Evolutionary conservation across 2,888 invertebrate species (phyloP).

Genomic region (Parnassius smintheus): DNA sequence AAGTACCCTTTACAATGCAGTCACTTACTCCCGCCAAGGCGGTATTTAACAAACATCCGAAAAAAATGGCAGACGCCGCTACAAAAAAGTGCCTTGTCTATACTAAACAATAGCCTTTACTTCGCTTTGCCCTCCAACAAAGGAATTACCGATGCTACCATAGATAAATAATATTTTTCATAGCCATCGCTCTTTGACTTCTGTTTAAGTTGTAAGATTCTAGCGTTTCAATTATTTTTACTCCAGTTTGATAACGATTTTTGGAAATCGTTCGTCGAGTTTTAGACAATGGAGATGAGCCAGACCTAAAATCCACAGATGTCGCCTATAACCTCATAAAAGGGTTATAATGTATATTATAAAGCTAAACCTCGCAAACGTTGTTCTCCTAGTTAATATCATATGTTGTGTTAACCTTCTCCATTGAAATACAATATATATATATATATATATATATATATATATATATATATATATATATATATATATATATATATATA

Average conservation of each 20-base stretch:
- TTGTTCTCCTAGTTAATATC: no score
- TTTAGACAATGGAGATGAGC: no score
- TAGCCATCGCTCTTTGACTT: constrained; percentile 43
- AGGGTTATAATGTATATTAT: no score
- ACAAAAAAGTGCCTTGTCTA: constrained; percentile 54
- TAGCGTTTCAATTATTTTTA: constrained; percentile 31
- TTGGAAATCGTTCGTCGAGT: no score
- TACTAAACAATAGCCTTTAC: constrained; percentile 50
- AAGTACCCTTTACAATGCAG: background rate
- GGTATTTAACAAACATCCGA: constrained; percentile 36
- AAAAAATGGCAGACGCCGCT: constrained; percentile 61
- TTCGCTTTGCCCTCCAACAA: constrained; percentile 53
- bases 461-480: no score
- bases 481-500: no score
- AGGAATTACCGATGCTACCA: constrained; percentile 59
- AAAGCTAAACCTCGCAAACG: no score
- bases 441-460: no score
- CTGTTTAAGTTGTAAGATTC: constrained; percentile 32
- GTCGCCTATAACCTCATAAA: no score
- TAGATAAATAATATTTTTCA: constrained; percentile 75
- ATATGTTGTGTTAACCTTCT: no score
- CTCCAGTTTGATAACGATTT: background rate
- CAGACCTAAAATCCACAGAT: no score
- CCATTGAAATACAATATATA: no score
- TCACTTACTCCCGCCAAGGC: constrained; percentile 24